Evolutionary conservation across 2,113 vertebrate genomes (phyloP), one percentile per base, ranked within the genome.

Genomic region (Colaptes auratus): DNA sequence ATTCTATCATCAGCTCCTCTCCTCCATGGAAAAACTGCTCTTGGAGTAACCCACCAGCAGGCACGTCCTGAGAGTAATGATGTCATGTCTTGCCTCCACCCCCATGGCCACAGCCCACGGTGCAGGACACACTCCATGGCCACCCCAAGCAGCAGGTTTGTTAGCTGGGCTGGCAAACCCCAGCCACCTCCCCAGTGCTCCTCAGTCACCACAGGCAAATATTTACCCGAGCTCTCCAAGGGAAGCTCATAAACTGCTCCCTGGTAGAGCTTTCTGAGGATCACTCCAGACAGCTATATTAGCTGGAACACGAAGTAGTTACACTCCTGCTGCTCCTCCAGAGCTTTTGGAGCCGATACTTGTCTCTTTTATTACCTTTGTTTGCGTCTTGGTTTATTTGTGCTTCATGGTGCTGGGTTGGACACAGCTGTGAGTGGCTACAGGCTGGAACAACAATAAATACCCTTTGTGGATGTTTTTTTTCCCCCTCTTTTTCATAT

Each of bases 321-420:
- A 92, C 95, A 81, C 85, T 97, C 96, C 94, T 91, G 95, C 96
- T 95, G 95, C 91, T 96, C 89, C 80, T 59, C 52, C 88, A 86
- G 87, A 44, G 94, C 91, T 96, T 95, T 88, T 55, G 85, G 92
- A 97, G 88, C 82, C 94, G 91, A 93, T 88, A 88, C 94, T 96
- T 92, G 87, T 95, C 96, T 96, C 93, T 92, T 97, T 97, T 97
- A 97, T 95, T 90, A 95, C 94, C 93, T 91, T 91, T 91, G 95
- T 95, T 97, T 95, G 91, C 85, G 89, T 33, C 93, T 92, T 5
- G 1, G 56, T 95, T 93, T 94, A 92, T 95, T 92, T 92, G 91
- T 92, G 91, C 67, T 86, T 59, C 82, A 10, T 20, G 23, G 84
- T 60, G 89, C 89, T 30, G 56, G 67, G 21, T 50, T 81, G 56